Evolutionary conservation across 2,797 vertebrate genomes (phyloP).

Genomic region (Enteromius thamalakanensis): DNA sequence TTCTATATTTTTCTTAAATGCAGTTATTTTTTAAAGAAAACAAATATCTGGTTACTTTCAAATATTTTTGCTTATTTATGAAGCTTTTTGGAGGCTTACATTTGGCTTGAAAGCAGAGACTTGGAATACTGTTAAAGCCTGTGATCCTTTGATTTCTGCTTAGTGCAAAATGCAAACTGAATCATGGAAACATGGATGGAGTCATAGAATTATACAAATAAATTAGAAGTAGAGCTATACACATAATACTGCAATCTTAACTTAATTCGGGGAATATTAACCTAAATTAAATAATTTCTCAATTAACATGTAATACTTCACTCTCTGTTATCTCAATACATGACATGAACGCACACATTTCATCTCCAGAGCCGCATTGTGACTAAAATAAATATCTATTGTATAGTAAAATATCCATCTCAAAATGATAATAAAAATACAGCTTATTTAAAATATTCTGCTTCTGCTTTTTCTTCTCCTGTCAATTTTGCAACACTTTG

Average conservation of each 20-base stretch:
- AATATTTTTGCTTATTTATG: background rate
- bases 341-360: background rate
- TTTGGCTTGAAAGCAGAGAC: background rate
- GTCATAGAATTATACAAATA: background rate
- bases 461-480: too few species aligned
- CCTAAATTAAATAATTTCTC: background rate
- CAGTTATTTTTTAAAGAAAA: background rate
- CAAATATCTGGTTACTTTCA: background rate
- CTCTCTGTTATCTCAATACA: background rate
- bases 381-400: background rate
- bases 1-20: slow-evolving; percentile 52
- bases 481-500: too few species aligned
- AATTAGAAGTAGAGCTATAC: background rate
- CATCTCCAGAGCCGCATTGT: background rate
- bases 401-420: background rate
- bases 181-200: background rate
- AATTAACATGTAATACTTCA: background rate
- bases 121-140: background rate
- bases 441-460: background rate
- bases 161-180: background rate
- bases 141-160: background rate
- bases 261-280: too few species aligned
- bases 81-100: background rate
- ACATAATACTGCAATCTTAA: background rate
- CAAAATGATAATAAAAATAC: background rate